phyloP scores from a whole-genome alignment of 2,797 vertebrate species.

The Etheostoma perlongum region DNA sequence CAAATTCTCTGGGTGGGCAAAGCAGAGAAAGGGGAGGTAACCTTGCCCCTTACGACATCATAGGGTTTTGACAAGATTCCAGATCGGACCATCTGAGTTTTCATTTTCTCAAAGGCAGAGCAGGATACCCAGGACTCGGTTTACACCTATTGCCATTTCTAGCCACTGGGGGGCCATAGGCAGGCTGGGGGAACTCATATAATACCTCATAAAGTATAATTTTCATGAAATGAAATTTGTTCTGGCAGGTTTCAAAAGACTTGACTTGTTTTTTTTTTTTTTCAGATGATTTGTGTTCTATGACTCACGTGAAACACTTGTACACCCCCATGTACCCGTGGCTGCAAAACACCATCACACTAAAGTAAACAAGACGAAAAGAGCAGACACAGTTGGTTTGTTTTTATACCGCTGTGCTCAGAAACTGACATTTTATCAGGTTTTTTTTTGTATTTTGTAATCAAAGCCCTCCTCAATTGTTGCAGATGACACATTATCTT shows the following conservation, averaged over 20 bases:
- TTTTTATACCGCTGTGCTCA: constrained; percentile 8
- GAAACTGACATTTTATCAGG: constrained; percentile 17
- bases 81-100: too few species aligned
- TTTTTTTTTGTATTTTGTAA: background rate
- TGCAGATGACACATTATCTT: constrained; percentile 34
- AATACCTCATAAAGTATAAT: too few species aligned
- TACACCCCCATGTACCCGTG: constrained; percentile 54
- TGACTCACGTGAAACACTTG: constrained; percentile 53
- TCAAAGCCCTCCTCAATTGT: constrained; percentile 9
- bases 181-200: too few species aligned
- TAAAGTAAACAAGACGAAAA: constrained; percentile 15
- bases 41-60: too few species aligned
- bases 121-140: too few species aligned
- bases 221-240: background rate
- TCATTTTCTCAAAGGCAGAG: too few species aligned
- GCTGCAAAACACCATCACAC: constrained; percentile 32
- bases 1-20: too few species aligned
- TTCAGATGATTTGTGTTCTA: background rate
- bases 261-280: background rate
- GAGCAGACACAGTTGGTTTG: background rate
- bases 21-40: too few species aligned
- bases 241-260: background rate
- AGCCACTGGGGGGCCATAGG: too few species aligned
- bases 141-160: too few species aligned
- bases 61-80: too few species aligned